A percentile compares a stretch with the other conserved stretches of the same genome.
phyloP scores from a whole-genome alignment of 2,888 invertebrate genomes.

The Tuberolachnus salignus region DNA sequence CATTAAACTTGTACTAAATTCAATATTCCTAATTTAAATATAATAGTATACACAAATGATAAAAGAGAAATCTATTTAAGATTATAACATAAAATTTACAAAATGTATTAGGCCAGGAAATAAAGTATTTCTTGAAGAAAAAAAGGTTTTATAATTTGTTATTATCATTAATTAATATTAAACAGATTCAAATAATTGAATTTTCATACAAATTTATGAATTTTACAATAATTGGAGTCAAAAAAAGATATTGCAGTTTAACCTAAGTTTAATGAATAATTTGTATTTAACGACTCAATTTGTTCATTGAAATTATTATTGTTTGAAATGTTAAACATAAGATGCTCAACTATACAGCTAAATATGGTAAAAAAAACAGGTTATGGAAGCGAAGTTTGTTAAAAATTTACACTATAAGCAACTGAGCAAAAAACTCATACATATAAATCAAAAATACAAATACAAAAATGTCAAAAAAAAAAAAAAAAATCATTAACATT shows the following conservation, averaged over 20 bases:
- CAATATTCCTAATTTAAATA: slow-evolving; percentile 45
- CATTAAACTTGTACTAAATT: slow-evolving; percentile 46
- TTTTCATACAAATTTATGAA: slow-evolving; percentile 21
- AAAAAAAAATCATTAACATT: slow-evolving; percentile 30
- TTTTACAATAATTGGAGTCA: neutral
- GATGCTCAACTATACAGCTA: neutral
- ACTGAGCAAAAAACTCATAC: slow-evolving; percentile 25
- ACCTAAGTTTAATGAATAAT: slow-evolving; percentile 2
- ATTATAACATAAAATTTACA: slow-evolving; percentile 7
- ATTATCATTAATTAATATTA: too few relatives aligned
- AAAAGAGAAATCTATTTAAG: slow-evolving; percentile 21
- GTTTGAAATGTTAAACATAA: neutral
- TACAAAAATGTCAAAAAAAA: neutral
- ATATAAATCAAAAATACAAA: slow-evolving; percentile 40
- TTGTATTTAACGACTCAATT: slow-evolving; percentile 12
- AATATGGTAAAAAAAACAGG: neutral
- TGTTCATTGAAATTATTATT: slow-evolving; percentile 11
- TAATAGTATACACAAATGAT: slow-evolving; percentile 52
- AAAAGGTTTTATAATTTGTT: slow-evolving; percentile 16
- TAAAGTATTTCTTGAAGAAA: slow-evolving; percentile 3
- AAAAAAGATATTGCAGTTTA: neutral
- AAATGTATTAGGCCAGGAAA: slow-evolving; percentile 6
- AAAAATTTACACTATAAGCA: slow-evolving; percentile 26
- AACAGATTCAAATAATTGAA: too few relatives aligned
- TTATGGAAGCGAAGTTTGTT: slow-evolving; percentile 35